Evolutionary conservation across 2,113 vertebrate species (phyloP), one percentile per base, ranked within the genome.

Genomic region (Tragelaphus strepsiceros): DNA sequence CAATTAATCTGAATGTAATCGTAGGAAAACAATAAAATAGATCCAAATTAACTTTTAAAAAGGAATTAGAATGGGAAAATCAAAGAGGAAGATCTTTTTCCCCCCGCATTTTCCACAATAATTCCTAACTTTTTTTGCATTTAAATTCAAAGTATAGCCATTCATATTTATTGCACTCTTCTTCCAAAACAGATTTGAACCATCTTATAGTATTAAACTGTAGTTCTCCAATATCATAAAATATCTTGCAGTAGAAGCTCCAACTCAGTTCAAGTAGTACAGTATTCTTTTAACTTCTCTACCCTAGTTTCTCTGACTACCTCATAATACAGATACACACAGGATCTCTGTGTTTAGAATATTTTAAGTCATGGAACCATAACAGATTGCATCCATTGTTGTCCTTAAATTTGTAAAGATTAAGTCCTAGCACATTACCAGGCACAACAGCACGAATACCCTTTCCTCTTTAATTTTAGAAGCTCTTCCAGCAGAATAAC

Each of bases 101-200:
- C 10, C 59, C 46, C 59, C 89, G 49, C 85, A 26, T 61, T 93
- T 54, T 61, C 19, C 16, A 10, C 17, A 90, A 39, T 39, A 35
- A 35, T 82, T 61, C 35, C 82, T 71, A 56, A 77, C 21, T 82
- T 82, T 46, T 54, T 88, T 94, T 93, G 22, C 26, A 21, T 28
- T 94, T 97, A 59, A 97, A 88, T 88, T 88, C 84, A 49, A 54
- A 92, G 46, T 90, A 51, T 16, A 94, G 21, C 59, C 43, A 21
- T 90, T 94, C 35, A 24, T 88, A 90, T 67, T 87, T 94, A 83
- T 62, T 94, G 9, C 1, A 58, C 17, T 86, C 17, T 90, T 94
- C 62, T 89, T 46, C 39, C 53, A 87, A 85, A 82, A 59, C 10
- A 89, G 19, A 51, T 61, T 80, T 87, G 92, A 90, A n/a, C 49